phyloP scores from a whole-genome alignment of 2,888 invertebrate species.

The Anaspis maculata region DNA sequence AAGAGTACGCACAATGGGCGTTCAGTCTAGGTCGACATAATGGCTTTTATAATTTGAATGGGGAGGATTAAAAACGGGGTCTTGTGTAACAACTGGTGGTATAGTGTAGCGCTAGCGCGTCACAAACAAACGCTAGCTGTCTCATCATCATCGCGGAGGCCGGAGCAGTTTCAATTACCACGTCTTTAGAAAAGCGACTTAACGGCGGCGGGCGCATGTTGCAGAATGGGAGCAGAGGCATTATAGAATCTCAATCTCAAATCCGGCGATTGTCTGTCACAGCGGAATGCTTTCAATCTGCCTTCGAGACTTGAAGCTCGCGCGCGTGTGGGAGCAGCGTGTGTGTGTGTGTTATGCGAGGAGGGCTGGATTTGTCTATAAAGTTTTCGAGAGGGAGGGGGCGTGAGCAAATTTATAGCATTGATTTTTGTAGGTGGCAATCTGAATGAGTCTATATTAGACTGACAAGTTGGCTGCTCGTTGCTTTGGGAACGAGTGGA shows the following conservation, averaged over 20 bases:
- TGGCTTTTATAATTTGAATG: conserved; percentile 36
- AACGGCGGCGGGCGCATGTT: conserved; percentile 38
- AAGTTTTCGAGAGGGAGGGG: too few species aligned
- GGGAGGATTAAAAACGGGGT: conserved; percentile 34
- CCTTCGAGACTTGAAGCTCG: too few species aligned
- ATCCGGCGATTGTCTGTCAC: conserved; percentile 41
- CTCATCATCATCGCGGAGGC: conserved; percentile 23
- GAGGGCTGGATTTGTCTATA: too few species aligned
- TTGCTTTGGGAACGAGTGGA: too few species aligned
- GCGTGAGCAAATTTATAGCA: too few species aligned
- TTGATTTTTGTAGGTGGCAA: too few species aligned
- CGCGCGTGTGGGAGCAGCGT: too few species aligned
- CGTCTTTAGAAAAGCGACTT: conserved; percentile 39
- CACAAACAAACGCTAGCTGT: conserved; percentile 23
- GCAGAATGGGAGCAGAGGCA: conserved; percentile 36
- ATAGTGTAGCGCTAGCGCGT: too few species aligned
- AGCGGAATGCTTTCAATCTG: too few species aligned
- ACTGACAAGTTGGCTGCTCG: too few species aligned
- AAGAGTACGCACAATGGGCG: conserved; percentile 14
- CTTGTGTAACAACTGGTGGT: conserved; percentile 27
- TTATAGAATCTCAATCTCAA: conserved; percentile 40
- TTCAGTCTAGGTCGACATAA: conserved; percentile 25
- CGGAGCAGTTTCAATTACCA: conserved; percentile 39
- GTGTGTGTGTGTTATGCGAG: too few species aligned
- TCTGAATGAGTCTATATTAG: too few species aligned